These are phyloP conservation scores for Podarcis cretensis DNA, from an alignment of 2,113 vertebrate genomes.

Conservation along the genomic window DNA sequence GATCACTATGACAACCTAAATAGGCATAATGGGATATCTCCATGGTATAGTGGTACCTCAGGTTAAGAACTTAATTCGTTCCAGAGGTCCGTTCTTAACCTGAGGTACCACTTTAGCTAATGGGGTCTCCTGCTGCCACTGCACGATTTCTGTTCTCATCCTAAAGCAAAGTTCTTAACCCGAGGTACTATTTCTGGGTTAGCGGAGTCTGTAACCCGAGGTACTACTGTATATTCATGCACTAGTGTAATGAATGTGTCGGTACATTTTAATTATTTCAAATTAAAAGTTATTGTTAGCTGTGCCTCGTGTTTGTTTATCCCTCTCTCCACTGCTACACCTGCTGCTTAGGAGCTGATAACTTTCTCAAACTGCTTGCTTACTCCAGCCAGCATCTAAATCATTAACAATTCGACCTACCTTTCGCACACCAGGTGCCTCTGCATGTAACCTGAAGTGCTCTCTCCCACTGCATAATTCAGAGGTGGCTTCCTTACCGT, in stretches of 20 bases:
- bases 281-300: neutral
- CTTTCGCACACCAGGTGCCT: slow-evolving; percentile 23
- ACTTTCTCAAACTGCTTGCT: neutral
- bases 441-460: neutral
- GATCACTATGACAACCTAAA: neutral
- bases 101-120: too few species aligned
- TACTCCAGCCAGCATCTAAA: neutral
- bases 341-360: neutral
- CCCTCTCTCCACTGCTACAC: neutral
- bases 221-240: neutral
- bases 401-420: neutral
- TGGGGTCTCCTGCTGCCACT: too few species aligned
- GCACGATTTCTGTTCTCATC: too few species aligned
- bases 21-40: neutral
- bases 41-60: neutral
- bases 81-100: too few species aligned
- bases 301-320: neutral
- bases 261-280: neutral
- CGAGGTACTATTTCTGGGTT: too few species aligned
- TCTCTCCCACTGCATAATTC: neutral
- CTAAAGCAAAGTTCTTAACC: too few species aligned
- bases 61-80: too few species aligned
- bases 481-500: neutral
- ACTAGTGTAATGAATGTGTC: neutral
- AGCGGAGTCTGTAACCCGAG: too few species aligned